These are phyloP conservation scores for Blastomussa wellsi DNA, from an alignment of 92 coral and sea anemone genomes.

Conservation along the genomic window DNA sequence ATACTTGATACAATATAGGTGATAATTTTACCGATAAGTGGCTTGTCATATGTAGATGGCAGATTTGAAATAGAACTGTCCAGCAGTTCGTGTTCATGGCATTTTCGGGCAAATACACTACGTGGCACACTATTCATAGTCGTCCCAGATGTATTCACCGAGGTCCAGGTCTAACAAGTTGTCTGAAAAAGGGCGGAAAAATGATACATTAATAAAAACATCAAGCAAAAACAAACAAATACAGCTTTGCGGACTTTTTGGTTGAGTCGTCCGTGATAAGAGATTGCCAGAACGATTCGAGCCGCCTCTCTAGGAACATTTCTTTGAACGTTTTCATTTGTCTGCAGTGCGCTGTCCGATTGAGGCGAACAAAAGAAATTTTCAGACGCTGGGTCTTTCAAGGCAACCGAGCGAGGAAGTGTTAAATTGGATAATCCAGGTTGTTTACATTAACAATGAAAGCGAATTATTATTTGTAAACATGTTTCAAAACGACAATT, in stretches of 20 bases:
- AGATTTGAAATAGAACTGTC: slow-evolving; percentile 26
- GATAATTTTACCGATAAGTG: slow-evolving; percentile 44
- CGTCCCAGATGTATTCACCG: slow-evolving; percentile 42
- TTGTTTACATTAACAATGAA: slow-evolving; percentile 31
- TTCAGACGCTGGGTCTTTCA: not conserved
- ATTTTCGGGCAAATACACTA: not conserved
- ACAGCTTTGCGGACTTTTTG: slow-evolving; percentile 16
- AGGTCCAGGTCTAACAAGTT: slow-evolving; percentile 44
- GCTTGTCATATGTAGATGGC: slow-evolving; percentile 25
- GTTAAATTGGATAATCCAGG: slow-evolving; percentile 8
- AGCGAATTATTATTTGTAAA: slow-evolving; percentile 20
- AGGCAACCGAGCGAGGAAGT: not conserved
- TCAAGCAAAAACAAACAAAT: slow-evolving; percentile 22
- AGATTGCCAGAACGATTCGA: not conserved
- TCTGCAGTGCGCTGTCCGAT: not conserved
- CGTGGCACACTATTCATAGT: slow-evolving; percentile 3
- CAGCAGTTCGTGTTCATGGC: not conserved
- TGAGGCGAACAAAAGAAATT: not conserved
- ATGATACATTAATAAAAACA: slow-evolving; percentile 22
- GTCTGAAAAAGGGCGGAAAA: slow-evolving; percentile 32
- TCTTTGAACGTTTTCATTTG: not conserved
- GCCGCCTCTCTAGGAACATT: not conserved
- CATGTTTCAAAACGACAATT: slow-evolving; percentile 18
- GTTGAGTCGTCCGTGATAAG: slow-evolving; percentile 5
- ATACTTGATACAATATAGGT: slow-evolving; percentile 15